These are phyloP conservation scores for Spialia ferax DNA, from an alignment of 2,888 invertebrate species.

Conservation along the genomic window DNA sequence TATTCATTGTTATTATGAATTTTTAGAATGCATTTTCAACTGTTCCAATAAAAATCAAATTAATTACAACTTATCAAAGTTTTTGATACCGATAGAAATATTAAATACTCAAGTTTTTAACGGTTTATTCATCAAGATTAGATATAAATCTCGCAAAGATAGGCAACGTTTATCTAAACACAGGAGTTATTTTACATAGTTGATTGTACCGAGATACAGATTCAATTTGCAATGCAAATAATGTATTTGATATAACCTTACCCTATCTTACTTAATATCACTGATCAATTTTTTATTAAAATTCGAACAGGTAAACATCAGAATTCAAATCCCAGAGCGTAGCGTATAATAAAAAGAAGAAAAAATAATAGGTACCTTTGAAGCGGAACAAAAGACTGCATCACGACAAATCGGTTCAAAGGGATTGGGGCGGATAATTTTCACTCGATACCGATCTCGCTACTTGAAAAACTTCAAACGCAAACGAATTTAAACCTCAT, in stretches of 20 bases:
- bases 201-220: background rate
- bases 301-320: conserved; percentile 56
- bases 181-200: too few species aligned
- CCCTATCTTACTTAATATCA: background rate
- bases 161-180: too few species aligned
- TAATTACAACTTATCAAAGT: too few species aligned
- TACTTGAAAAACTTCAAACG: conserved; percentile 57
- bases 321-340: conserved; percentile 54
- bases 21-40: too few species aligned
- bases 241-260: background rate
- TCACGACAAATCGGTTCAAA: conserved; percentile 75
- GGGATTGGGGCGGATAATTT: conserved; percentile 71
- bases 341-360: conserved; percentile 77
- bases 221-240: background rate
- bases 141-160: too few species aligned
- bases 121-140: too few species aligned
- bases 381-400: conserved; percentile 72
- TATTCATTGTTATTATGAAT: too few species aligned
- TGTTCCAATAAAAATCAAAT: too few species aligned
- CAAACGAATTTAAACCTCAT: conserved; percentile 42
- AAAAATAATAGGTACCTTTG: conserved; percentile 73
- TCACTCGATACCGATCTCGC: conserved; percentile 73
- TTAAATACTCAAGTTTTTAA: too few species aligned
- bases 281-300: conserved; percentile 28
- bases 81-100: too few species aligned